phyloP scores from a whole-genome alignment of 2,113 vertebrate species.

The Mesocricetus auratus region DNA sequence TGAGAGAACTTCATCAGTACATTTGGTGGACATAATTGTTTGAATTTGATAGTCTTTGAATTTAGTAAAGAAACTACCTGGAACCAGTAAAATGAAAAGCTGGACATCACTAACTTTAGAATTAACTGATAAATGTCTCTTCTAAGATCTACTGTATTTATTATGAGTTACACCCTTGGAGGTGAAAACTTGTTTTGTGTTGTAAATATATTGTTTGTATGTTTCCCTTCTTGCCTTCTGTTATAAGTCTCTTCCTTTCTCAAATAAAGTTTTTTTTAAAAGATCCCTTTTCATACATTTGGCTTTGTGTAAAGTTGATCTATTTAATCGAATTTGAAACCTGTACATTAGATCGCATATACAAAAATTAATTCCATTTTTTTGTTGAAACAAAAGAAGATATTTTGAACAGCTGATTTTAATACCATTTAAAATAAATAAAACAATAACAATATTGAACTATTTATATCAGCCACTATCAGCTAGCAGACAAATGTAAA shows the following conservation, averaged over 20 bases:
- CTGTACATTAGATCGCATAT: conserved; percentile 76
- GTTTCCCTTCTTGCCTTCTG: conserved; percentile 94
- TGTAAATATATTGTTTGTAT: conserved; percentile 96
- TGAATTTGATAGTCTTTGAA: conserved; percentile 85
- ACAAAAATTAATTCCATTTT: conserved; percentile 80
- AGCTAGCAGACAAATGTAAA: conserved; percentile 75
- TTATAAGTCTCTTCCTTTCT: conserved; percentile 94
- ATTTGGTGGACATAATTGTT: conserved; percentile 80
- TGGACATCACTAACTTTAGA: conserved; percentile 87
- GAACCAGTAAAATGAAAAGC: conserved; percentile 89
- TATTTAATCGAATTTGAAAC: conserved; percentile 78
- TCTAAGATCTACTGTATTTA: conserved; percentile 95
- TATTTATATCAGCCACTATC: conserved; percentile 78
- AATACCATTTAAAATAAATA: conserved; percentile 82
- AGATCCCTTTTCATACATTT: conserved; percentile 90
- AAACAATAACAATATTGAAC: conserved; percentile 83
- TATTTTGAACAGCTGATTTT: conserved; percentile 80
- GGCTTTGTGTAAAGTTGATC: conserved; percentile 90
- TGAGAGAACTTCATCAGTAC: conserved; percentile 80
- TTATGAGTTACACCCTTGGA: conserved; percentile 91
- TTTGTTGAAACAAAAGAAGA: conserved; percentile 81
- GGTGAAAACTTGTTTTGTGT: conserved; percentile 93
- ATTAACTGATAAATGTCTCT: conserved; percentile 88
- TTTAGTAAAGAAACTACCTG: conserved; percentile 86
- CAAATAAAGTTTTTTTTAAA: conserved; percentile 96